A percentile compares a stretch with the other conserved stretches of the same genome.
phyloP scores from a whole-genome alignment of 2,888 invertebrate species.

The Pseudococcus longispinus region DNA sequence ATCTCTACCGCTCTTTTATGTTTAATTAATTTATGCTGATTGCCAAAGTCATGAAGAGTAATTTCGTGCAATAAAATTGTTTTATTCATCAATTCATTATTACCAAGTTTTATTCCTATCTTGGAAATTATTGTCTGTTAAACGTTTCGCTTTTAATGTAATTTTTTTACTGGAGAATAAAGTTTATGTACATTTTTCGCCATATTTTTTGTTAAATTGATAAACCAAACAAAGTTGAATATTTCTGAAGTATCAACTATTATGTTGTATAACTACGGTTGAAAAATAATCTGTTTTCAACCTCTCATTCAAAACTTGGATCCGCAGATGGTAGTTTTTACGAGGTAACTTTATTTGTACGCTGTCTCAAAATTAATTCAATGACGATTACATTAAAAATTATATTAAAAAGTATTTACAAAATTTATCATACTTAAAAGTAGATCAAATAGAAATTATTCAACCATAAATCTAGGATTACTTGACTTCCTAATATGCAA shows the following conservation, averaged over 20 bases:
- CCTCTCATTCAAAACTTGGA: no score
- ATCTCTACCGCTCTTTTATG: not conserved
- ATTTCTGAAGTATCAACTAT: not conserved
- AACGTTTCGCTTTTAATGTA: not conserved
- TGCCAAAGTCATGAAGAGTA: not conserved
- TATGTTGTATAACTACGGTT: no score
- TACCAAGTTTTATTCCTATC: not conserved
- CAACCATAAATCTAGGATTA: conserved; percentile 53
- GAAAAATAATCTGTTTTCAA: no score
- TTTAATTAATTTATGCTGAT: not conserved
- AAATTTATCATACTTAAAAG: not conserved
- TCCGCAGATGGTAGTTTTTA: no score
- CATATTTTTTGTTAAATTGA: not conserved
- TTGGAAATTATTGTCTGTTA: not conserved
- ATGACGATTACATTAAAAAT: not conserved
- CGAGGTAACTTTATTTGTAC: not conserved
- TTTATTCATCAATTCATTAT: not conserved
- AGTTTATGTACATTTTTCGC: not conserved
- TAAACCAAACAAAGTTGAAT: not conserved
- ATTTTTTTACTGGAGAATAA: not conserved
- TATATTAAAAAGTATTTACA: conserved; percentile 1
- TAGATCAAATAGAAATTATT: not conserved
- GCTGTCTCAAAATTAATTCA: not conserved
- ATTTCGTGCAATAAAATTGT: not conserved
- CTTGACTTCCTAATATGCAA: conserved; percentile 76